Base-by-base conservation (phyloP, 2,797 vertebrate species). In the Gobionotothen gibberifrons region DNA sequence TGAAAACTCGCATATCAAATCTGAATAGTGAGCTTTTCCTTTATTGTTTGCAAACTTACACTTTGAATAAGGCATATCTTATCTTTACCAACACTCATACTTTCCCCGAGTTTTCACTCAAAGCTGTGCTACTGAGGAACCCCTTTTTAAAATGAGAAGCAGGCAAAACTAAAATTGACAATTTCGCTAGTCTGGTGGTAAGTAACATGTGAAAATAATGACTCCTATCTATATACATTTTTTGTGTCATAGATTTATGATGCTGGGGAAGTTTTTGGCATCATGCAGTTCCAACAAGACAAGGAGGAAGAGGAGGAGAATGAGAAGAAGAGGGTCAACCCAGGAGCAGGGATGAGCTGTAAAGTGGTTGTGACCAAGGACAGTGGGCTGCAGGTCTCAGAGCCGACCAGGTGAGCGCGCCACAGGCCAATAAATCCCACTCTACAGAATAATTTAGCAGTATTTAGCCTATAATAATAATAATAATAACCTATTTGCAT, bases 241-340 rank as follows among this genome's bases (percentile, higher is more conserved):
- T 65, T 3, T 11, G 15, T 72, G 6, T 63, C 43, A 5, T 44
- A 99, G 97, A 87, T 98, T 1, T 98, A 97, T 67, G 97, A 99
- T 87, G 98, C 97, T 0, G 98, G 97, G 1, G 96, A 98, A 4
- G 93, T 96, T 76, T 99, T 99, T 1, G 97, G 97, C 16, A 96
- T 99, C 75, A 96, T 98, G 96, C 96, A 95, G 39, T 81, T 94
- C 48, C 93, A 94, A 56, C 76, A 90, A 15, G 93, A 94, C 3
- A 92, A 93, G 1, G 71, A 61, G 1, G 55, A 47, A 1, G 92
- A 93, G 0, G 72, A 61, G 1, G 61, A 46, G 2, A 16, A 91
- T 0, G 85, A 83, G 1, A 90, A 88, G 3, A 82, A 76, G 72
- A 87, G 42, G n/a, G 12, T 39, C 52, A 95, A 94, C 69, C 90